A percentile compares a stretch with the other conserved stretches of the same genome.
These are phyloP conservation scores for Sebastes baramenuke DNA, from an alignment of 2,797 vertebrate species.

Conservation along the genomic window DNA sequence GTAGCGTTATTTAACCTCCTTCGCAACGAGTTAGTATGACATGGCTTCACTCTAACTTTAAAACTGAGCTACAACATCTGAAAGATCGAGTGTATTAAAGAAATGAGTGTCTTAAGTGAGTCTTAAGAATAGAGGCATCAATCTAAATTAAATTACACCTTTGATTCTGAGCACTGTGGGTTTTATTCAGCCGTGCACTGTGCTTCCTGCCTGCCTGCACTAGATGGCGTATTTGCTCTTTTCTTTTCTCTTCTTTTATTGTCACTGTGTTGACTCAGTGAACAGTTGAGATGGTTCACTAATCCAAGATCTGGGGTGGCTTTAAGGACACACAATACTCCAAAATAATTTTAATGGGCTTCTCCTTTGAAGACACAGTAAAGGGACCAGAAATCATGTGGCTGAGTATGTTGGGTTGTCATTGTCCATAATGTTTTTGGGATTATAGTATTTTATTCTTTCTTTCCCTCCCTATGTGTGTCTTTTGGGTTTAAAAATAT, in stretches of 20 bases:
- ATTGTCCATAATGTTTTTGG: slow-evolving; percentile 6
- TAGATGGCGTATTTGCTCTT: slow-evolving; percentile 54
- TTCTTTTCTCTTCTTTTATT: not conserved
- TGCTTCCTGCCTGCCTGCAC: slow-evolving; percentile 20
- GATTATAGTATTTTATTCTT: slow-evolving; percentile 32
- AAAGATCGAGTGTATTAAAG: too few species aligned
- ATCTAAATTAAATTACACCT: not conserved
- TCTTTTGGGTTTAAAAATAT: slow-evolving; percentile 1
- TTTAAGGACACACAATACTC: not conserved
- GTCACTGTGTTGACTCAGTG: not conserved
- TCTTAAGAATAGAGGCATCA: not conserved
- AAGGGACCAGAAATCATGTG: not conserved
- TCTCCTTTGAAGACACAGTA: slow-evolving; percentile 6
- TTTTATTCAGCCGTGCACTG: not conserved
- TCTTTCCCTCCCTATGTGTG: not conserved
- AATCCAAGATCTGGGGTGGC: not conserved
- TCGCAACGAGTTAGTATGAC: too few species aligned
- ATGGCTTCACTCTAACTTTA: too few species aligned
- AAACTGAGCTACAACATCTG: too few species aligned
- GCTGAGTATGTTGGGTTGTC: not conserved
- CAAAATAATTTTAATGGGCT: not conserved
- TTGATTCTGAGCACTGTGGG: not conserved
- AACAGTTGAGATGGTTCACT: not conserved
- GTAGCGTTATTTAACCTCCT: too few species aligned
- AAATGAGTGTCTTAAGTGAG: too few species aligned